Evolutionary conservation across 1,140 invertebrate species (phyloP), one percentile per base, ranked within the genome.

Genomic region (Pachypeltis micranthus): DNA sequence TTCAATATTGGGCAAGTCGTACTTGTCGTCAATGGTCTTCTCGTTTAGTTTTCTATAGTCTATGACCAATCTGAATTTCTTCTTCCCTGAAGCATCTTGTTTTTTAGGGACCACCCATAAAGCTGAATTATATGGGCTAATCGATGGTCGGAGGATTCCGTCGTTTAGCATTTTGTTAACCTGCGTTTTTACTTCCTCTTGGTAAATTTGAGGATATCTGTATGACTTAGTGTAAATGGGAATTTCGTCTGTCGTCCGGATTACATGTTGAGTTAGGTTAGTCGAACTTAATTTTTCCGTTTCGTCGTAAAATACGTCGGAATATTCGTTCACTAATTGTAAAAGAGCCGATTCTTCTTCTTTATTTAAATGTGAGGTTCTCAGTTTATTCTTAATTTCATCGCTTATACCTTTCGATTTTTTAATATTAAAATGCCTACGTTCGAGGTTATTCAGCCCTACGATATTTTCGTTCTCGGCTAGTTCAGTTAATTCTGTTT

Each of bases 1-100:
- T 29, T 75, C 72, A 4, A 79, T 76, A n/a, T 73, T 67, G 1
- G 78, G 77, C 1, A 80, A 59, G 2, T 78, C 77, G 67, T 71
- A 80, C n/a, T 64, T 60, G 63, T 79, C 76, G 12, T 59, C 55
- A n/a, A 66, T 58, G n/a, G 66, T 70, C 26, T 63, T 34, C 14
- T 65, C 29, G 58, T 70, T 69, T 12, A 69, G 25, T 60, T 58
- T 63, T 27, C 66, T 24, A 59, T 63, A 70, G 44, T 69, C 68
- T 3, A 69, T 57, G 0, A 62, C 55, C 2, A 68, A 25, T 23
- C 67, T 29, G 7, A 39, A 68, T 65, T 71, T 68, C 2, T 27
- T 23, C 31, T 67, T 63, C 12, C 63, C 63, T n/a, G 66, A 59
- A 1, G n/a, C n/a, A n/a, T n/a, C n/a, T n/a, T n/a, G n/a, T n/a